phyloP scores from a whole-genome alignment of 53 echinoderm and acorn worm genomes.

The Mesocentrotus franciscanus region DNA sequence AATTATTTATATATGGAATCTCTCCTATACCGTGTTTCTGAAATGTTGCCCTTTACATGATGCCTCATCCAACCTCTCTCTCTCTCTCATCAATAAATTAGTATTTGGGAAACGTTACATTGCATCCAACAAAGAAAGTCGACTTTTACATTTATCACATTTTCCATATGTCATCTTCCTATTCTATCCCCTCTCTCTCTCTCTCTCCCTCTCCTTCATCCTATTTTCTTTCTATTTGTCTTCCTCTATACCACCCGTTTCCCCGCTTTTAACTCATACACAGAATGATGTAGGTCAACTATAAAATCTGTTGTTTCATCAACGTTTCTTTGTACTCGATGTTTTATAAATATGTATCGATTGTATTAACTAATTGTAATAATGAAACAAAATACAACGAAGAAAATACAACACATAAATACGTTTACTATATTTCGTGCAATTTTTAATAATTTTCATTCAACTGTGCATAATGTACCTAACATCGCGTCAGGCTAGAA shows the following conservation, averaged over 20 bases:
- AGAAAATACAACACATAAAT: neutral
- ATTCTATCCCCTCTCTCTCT: neutral
- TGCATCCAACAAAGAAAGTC: too few relatives aligned
- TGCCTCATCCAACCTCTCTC: neutral
- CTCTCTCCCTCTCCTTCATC: neutral
- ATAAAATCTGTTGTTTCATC: neutral
- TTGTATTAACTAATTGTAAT: neutral
- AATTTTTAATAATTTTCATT: conserved; percentile 60
- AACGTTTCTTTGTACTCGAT: neutral
- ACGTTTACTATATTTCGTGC: conserved; percentile 44
- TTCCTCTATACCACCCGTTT: neutral
- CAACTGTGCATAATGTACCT: conserved; percentile 50
- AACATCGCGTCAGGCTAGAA: conserved; percentile 63
- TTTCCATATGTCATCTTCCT: too few relatives aligned
- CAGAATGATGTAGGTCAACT: neutral
- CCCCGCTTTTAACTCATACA: neutral
- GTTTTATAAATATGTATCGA: neutral
- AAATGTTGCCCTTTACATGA: too few relatives aligned
- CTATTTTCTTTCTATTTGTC: neutral
- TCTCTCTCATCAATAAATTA: too few relatives aligned
- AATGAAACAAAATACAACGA: neutral
- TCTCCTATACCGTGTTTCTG: too few relatives aligned
- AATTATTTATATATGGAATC: too few relatives aligned
- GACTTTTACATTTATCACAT: too few relatives aligned
- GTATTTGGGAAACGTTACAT: too few relatives aligned